A percentile compares a stretch with the other conserved stretches of the same genome.
Evolutionary conservation across 2,888 invertebrate genomes (phyloP).

Genomic region (Megastigmus dorsalis): DNA sequence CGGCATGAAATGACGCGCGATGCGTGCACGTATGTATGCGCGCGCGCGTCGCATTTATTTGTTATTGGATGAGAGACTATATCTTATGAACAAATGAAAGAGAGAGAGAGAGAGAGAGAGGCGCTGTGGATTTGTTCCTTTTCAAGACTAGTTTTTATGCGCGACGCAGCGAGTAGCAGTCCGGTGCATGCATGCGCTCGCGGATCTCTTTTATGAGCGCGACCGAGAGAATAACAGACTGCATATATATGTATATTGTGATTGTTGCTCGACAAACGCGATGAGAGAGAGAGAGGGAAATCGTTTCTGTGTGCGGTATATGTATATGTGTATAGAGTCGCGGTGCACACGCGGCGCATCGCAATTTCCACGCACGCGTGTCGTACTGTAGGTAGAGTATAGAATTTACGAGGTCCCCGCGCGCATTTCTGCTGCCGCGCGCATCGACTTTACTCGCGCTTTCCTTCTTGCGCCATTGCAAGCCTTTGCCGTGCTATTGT

Average conservation of each 20-base stretch:
- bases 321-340: no score
- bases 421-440: no score
- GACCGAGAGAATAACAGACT: no score
- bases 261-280: slow-evolving; percentile 30
- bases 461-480: neutral
- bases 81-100: slow-evolving; percentile 46
- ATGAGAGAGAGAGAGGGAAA: slow-evolving; percentile 11
- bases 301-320: no score
- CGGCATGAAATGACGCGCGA: slow-evolving; percentile 4
- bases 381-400: neutral
- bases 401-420: slow-evolving; percentile 43
- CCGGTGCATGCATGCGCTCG: no score
- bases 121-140: slow-evolving; percentile 12
- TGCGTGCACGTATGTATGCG: neutral
- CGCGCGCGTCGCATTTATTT: neutral
- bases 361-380: slow-evolving; percentile 26
- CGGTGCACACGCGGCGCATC: slow-evolving; percentile 8
- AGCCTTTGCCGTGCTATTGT: neutral
- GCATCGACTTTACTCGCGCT: neutral
- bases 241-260: neutral
- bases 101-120: no score
- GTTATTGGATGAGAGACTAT: neutral
- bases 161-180: no score
- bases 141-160: slow-evolving; percentile 38
- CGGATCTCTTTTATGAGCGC: slow-evolving; percentile 11